These are phyloP conservation scores for Melanargia galathea DNA, from an alignment of 2,888 invertebrate genomes.

Conservation along the genomic window DNA sequence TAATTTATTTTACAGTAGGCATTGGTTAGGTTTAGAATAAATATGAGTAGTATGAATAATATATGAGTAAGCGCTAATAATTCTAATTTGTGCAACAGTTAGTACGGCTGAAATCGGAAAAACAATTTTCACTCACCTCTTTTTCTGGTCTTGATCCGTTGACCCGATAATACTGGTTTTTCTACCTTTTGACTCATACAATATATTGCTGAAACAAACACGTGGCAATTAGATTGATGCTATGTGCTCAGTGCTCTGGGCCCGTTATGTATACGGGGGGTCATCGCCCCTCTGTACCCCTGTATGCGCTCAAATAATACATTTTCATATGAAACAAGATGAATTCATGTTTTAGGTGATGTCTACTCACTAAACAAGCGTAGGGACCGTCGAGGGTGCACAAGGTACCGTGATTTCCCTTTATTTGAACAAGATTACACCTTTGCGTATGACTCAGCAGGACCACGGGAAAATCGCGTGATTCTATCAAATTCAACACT, in stretches of 20 bases:
- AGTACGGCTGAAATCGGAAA: conserved; percentile 22
- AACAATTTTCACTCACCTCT: conserved; percentile 90
- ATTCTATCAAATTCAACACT: conserved; percentile 47
- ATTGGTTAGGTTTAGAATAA: not conserved
- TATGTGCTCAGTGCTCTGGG: conserved; percentile 44
- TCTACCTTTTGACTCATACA: conserved; percentile 99
- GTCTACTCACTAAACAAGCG: conserved; percentile 42
- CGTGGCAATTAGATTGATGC: conserved; percentile 71
- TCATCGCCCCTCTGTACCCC: conserved; percentile 64
- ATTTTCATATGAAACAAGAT: conserved; percentile 4
- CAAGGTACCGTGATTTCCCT: conserved; percentile 33
- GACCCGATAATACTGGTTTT: conserved; percentile 99
- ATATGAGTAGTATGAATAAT: not conserved
- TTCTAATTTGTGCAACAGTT: not conserved
- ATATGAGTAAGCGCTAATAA: not conserved
- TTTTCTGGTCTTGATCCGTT: conserved; percentile 99
- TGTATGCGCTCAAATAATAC: conserved; percentile 45
- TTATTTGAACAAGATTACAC: conserved; percentile 41
- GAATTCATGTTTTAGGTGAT: conserved; percentile 30
- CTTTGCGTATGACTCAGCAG: conserved; percentile 54
- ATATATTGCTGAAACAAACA: conserved; percentile 89
- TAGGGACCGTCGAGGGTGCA: conserved; percentile 37
- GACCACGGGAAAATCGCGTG: conserved; percentile 43
- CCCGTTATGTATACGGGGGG: conserved; percentile 52
- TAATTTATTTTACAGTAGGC: not conserved